Evolutionary conservation across 2,113 vertebrate genomes (phyloP), one percentile per base, ranked within the genome.

Genomic region (Raphicerus campestris): DNA sequence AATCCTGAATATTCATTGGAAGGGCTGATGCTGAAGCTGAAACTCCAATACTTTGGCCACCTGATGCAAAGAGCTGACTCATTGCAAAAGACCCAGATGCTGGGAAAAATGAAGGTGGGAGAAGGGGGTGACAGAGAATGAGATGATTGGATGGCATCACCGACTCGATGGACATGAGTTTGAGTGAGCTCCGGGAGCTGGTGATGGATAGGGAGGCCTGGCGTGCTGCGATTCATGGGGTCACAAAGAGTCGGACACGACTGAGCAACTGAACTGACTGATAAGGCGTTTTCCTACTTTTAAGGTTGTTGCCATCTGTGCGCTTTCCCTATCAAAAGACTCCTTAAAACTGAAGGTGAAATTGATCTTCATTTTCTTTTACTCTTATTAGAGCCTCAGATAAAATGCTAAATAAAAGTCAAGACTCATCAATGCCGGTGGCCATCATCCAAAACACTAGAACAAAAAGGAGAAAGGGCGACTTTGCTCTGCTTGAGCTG

Each of bases 221-320:
- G 66, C 10, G 4, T 22, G 66, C n/a, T 22, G 10, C 66, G 11
- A 17, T 39, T n/a, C n/a, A 73, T 39, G 0, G 2, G 66, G 19
- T 73, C 0, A 2, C 5, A 19, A 8, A 22, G 17, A 70, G 66
- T 70, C 2, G 19, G 10, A 39, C 35, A 39, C 0, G 5, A 13
- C 66, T 39, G 35, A 73, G n/a, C 2, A 1, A 35, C 63, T 35
- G 63, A 3, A 35, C 19, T 10, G 63, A 39, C 35, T 73, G n/a
- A 39, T 13, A 11, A 11, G 19, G 66, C 10, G 19, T 22, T 73
- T 73, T 73, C 35, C 39, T 24, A 13, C 10, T 73, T 13, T 22
- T 11, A 39, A 73, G 66, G 10, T 39, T 39, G 19, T 11, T 24
- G 22, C 19, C 11, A 7, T 13, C 66, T 39, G 10, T 13, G 66